Evolutionary conservation across 2,888 invertebrate genomes (phyloP).

Genomic region (Andricus curvator): DNA sequence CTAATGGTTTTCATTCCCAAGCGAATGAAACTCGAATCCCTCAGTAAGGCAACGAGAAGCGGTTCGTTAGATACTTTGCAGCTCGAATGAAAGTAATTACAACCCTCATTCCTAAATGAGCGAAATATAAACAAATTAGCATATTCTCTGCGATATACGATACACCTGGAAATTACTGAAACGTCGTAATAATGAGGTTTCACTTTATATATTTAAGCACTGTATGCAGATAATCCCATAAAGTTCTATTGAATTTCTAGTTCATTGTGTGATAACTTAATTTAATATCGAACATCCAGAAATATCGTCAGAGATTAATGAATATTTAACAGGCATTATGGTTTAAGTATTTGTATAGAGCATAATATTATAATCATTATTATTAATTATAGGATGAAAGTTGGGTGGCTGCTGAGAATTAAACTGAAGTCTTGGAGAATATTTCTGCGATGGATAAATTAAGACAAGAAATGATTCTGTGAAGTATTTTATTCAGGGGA

Average conservation of each 20-base stretch:
- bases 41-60: neutral
- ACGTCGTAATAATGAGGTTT: neutral
- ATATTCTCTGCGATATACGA: neutral
- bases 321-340: neutral
- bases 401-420: too few species aligned
- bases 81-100: conserved; percentile 3
- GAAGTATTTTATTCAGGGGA: too few species aligned
- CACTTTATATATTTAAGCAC: neutral
- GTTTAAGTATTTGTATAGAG: neutral
- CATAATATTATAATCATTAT: neutral
- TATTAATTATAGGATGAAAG: too few species aligned
- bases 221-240: neutral
- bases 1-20: neutral
- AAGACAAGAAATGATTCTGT: too few species aligned
- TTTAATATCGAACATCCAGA: neutral
- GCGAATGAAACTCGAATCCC: conserved; percentile 4
- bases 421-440: too few species aligned
- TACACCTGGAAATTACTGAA: neutral
- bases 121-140: neutral
- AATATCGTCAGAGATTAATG: neutral
- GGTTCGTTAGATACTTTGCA: neutral
- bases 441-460: too few species aligned
- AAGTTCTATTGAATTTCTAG: neutral
- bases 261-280: neutral
- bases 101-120: neutral